These are phyloP conservation scores for Hirtodrosophila confusa DNA, from an alignment of 2,888 invertebrate genomes.

Conservation along the genomic window DNA sequence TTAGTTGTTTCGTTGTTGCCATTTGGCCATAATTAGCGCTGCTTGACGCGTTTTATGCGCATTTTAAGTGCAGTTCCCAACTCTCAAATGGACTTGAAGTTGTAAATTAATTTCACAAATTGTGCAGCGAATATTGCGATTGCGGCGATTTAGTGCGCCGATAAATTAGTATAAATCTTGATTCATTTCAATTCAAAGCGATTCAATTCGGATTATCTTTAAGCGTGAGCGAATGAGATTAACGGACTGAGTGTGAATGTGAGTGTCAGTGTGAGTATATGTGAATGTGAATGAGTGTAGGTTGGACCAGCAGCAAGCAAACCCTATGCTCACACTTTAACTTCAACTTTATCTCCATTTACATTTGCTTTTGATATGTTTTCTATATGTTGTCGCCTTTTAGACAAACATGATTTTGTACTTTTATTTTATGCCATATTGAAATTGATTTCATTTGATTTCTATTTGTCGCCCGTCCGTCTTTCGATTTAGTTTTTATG, in stretches of 20 bases:
- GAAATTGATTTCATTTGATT: conserved; percentile 71
- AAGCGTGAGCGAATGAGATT: background rate
- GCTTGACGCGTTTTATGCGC: conserved; percentile 68
- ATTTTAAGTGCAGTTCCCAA: conserved; percentile 69
- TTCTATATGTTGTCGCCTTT: conserved; percentile 46
- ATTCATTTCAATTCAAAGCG: conserved; percentile 34
- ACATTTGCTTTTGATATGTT: conserved; percentile 7
- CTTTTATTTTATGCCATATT: conserved; percentile 70
- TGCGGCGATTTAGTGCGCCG: conserved; percentile 62
- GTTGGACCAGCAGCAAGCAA: no score
- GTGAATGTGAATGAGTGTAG: no score
- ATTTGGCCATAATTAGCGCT: conserved; percentile 66
- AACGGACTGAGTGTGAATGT: background rate
- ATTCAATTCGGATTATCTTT: conserved; percentile 28
- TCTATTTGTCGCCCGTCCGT: conserved; percentile 37
- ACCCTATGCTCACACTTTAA: no score
- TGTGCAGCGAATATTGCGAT: conserved; percentile 53
- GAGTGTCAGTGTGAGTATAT: background rate
- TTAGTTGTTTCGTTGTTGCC: conserved; percentile 8
- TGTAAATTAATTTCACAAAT: conserved; percentile 81
- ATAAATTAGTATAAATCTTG: conserved; percentile 65
- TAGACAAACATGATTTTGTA: conserved; percentile 74
- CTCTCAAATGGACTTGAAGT: conserved; percentile 22
- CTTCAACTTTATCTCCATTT: conserved; percentile 11
- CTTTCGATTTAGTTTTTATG: conserved; percentile 32